Conservation (phyloP, 2,797 vertebrate species). For the Lagocephalus sceleratus region DNA sequence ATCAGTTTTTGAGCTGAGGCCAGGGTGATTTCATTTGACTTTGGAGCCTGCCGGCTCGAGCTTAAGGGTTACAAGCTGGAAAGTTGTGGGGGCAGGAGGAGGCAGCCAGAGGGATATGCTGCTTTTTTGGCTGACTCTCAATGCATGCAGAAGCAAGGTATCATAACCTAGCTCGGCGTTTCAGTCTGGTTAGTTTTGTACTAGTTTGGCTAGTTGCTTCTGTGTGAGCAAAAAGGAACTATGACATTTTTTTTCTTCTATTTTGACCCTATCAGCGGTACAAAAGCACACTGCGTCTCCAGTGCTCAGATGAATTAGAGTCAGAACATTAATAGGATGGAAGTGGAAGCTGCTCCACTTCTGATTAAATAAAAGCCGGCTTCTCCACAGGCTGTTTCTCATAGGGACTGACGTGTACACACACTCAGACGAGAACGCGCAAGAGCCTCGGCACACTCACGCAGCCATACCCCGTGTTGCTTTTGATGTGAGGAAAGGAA, state of each 20-base stretch:
- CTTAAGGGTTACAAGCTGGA: slow-evolving; percentile 28
- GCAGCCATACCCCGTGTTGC: slow-evolving; percentile 3
- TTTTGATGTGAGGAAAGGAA: slow-evolving; percentile 67
- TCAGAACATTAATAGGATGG: slow-evolving; percentile 54
- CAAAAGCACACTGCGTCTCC: slow-evolving; percentile 39
- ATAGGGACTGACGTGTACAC: slow-evolving; percentile 40
- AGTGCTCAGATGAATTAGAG: slow-evolving; percentile 58
- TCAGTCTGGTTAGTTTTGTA: slow-evolving; percentile 28
- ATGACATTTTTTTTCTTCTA: slow-evolving; percentile 25
- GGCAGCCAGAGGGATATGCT: slow-evolving; percentile 8
- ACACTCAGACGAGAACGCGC: slow-evolving; percentile 12
- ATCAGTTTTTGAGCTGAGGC: slow-evolving; percentile 56
- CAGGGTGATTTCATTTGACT: slow-evolving; percentile 64
- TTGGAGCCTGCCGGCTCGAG: slow-evolving; percentile 45
- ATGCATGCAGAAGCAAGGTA: slow-evolving; percentile 26
- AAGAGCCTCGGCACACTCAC: slow-evolving; percentile 4
- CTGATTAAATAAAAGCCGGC: slow-evolving; percentile 65
- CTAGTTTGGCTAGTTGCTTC: slow-evolving; percentile 16
- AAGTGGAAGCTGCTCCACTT: slow-evolving; percentile 59
- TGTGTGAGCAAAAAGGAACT: slow-evolving; percentile 3
- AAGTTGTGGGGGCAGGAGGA: slow-evolving; percentile 13
- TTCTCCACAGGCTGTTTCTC: slow-evolving; percentile 64
- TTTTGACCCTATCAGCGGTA: slow-evolving; percentile 50
- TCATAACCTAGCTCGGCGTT: no score
- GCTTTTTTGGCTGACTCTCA: slow-evolving; percentile 8